Percentiles rank a stretch among this genome's conserved stretches.
These are phyloP conservation scores for Lepus timidus DNA, from an alignment of 2,113 vertebrate species.

Conservation along the genomic window DNA sequence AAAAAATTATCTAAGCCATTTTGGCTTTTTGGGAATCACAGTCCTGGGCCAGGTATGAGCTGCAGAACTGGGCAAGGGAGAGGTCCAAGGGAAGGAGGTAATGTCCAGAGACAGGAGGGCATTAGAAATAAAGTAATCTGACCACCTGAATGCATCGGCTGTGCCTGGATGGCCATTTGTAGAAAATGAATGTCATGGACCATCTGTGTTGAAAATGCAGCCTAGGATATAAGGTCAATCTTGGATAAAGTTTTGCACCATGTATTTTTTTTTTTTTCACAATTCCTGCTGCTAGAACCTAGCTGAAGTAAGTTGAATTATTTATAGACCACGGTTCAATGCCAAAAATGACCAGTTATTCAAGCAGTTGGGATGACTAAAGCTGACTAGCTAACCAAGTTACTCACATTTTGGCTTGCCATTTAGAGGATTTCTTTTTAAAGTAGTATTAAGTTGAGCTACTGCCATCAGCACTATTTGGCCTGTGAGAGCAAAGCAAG, in stretches of 20 bases:
- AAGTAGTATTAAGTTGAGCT: background rate
- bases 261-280: background rate
- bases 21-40: background rate
- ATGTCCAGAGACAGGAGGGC: background rate
- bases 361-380: slow-evolving; percentile 50
- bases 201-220: slow-evolving; percentile 47
- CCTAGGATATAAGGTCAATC: slow-evolving; percentile 65
- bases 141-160: background rate
- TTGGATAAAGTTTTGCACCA: slow-evolving; percentile 30
- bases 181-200: background rate
- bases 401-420: background rate
- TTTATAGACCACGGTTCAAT: slow-evolving; percentile 70
- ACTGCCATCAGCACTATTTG: background rate
- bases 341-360: slow-evolving; percentile 71
- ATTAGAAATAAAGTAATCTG: background rate
- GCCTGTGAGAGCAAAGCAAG: background rate
- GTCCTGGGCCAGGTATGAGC: background rate
- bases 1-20: background rate
- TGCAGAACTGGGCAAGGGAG: background rate
- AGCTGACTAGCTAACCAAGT: background rate
- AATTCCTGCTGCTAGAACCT: slow-evolving; percentile 21
- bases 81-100: background rate
- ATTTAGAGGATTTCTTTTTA: background rate
- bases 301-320: slow-evolving; percentile 79
- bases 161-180: background rate